Evolutionary conservation across 2,797 vertebrate genomes (phyloP).

Genomic region (Galago senegalensis): DNA sequence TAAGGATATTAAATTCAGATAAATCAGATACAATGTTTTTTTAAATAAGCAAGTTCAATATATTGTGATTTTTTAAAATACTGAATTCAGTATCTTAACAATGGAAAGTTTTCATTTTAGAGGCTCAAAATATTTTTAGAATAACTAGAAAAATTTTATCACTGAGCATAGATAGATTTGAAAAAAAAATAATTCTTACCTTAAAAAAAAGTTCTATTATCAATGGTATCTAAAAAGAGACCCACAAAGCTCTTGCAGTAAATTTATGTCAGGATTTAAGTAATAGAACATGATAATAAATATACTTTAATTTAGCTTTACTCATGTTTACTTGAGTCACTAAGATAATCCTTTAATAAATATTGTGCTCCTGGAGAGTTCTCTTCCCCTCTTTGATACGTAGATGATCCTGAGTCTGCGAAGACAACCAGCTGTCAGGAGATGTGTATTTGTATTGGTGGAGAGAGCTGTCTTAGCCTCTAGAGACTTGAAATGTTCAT

Average conservation of each 20-base stretch:
- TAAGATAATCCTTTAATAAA: conserved; percentile 89
- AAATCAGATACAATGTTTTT: conserved; percentile 48
- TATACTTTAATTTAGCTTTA: conserved; percentile 79
- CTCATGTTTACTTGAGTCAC: conserved; percentile 83
- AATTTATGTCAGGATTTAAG: conserved; percentile 78
- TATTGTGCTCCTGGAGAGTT: conserved; percentile 86
- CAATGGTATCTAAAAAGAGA: conserved; percentile 44
- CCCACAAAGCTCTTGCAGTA: conserved; percentile 28
- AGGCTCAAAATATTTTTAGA: conserved; percentile 47
- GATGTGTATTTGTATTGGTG: conserved; percentile 87
- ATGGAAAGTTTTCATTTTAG: conserved; percentile 59
- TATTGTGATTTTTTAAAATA: conserved; percentile 65
- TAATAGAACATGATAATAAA: conserved; percentile 80
- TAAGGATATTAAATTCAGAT: conserved; percentile 38
- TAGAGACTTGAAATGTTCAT: conserved; percentile 83
- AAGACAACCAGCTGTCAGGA: conserved; percentile 87
- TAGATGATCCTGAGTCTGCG: conserved; percentile 82
- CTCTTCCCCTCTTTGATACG: conserved; percentile 83
- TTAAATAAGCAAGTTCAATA: conserved; percentile 33
- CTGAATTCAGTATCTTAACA: conserved; percentile 48
- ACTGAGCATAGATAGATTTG: conserved; percentile 32
- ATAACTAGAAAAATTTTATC: conserved; percentile 26
- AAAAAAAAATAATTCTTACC: conserved; percentile 36
- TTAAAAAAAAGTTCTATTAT: not conserved
- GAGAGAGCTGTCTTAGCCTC: conserved; percentile 80